Percentiles rank a stretch among this genome's conserved stretches.
These are phyloP conservation scores for Lycaon pictus DNA, from an alignment of 2,113 vertebrate genomes.

Conservation along the genomic window DNA sequence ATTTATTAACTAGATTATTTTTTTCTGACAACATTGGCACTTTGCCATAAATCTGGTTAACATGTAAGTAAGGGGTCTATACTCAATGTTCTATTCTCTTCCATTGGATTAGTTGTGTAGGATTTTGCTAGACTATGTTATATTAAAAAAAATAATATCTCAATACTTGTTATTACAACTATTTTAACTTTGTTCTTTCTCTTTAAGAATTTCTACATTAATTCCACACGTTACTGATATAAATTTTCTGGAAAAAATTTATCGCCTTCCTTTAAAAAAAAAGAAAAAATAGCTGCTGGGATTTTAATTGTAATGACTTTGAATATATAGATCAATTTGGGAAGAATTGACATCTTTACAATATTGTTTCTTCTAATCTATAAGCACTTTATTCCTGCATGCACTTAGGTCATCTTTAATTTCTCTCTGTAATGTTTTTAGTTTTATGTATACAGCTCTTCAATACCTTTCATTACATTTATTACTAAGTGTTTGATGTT, in stretches of 20 bases:
- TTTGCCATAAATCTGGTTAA: not conserved
- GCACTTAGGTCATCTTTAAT: slow-evolving; percentile 13
- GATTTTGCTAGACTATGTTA: not conserved
- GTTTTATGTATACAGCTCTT: slow-evolving; percentile 13
- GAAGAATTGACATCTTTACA: slow-evolving; percentile 18
- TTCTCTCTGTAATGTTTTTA: not conserved
- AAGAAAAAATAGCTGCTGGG: not conserved
- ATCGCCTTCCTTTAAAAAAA: not conserved
- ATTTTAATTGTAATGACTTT: slow-evolving; percentile 50
- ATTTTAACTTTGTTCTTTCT: not conserved
- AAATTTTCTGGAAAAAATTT: not conserved
- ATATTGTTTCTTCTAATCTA: not conserved
- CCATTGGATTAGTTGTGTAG: not conserved
- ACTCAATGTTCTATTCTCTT: not conserved
- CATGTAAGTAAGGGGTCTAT: not conserved
- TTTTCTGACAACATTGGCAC: not conserved
- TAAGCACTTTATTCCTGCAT: not conserved
- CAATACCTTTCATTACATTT: slow-evolving; percentile 36
- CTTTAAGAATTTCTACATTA: not conserved
- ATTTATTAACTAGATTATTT: not conserved
- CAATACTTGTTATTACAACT: not conserved
- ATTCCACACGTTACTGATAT: not conserved
- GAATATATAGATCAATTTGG: not conserved
- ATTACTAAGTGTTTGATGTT: slow-evolving; percentile 25
- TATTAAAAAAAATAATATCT: not conserved